phyloP scores from a whole-genome alignment of 1,140 invertebrate species.

The Trichonephila clavata region DNA sequence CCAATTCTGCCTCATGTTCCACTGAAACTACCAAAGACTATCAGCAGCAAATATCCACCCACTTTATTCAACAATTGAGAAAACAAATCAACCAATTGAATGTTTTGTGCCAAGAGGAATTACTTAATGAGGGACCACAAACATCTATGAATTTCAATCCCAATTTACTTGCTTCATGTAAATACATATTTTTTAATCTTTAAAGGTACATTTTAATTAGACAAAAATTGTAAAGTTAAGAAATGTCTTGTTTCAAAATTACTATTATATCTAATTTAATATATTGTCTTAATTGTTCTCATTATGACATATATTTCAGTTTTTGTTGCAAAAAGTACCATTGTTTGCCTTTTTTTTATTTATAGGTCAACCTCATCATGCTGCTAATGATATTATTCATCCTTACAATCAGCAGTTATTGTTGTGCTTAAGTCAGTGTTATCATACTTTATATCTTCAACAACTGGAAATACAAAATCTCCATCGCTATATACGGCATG shows the following conservation, averaged over 20 bases:
- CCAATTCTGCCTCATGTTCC: neutral
- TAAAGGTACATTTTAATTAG: neutral
- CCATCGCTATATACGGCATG: constrained; percentile 80
- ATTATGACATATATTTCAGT: neutral
- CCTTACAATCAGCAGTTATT: constrained; percentile 82
- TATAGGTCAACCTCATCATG: constrained; percentile 47
- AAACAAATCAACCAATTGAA: constrained; percentile 52
- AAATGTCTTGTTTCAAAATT: neutral
- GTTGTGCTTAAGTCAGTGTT: constrained; percentile 85
- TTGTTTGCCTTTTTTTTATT: neutral
- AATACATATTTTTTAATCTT: neutral
- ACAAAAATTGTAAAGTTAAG: neutral
- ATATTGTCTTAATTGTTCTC: neutral
- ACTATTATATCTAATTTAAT: too few species aligned
- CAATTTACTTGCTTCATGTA: constrained; percentile 22
- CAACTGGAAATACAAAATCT: constrained; percentile 84
- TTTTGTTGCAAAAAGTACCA: neutral
- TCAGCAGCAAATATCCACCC: constrained; percentile 33
- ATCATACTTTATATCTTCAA: constrained; percentile 85
- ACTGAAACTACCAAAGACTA: neutral
- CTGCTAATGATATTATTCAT: constrained; percentile 52
- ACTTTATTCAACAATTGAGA: constrained; percentile 49
- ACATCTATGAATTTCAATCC: neutral
- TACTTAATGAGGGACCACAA: constrained; percentile 24
- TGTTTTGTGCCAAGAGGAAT: constrained; percentile 51